Evolutionary conservation across 2,888 invertebrate species (phyloP).

Genomic region (Sinotaia quadrata): DNA sequence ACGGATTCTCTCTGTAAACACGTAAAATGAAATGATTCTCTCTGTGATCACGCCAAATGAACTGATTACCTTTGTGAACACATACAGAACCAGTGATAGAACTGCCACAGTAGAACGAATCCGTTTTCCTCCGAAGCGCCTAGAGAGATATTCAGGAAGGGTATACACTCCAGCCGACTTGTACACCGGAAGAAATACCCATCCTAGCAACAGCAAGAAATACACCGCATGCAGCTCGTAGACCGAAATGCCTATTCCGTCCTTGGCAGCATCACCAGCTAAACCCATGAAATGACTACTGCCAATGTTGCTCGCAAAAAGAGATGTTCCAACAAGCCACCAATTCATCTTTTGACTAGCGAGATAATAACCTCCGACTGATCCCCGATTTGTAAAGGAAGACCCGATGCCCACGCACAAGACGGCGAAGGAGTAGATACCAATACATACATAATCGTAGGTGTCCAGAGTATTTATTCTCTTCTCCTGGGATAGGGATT

Average conservation of each 20-base stretch:
- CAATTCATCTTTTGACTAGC: neutral
- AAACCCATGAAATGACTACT: conserved; percentile 12
- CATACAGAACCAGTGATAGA: conserved; percentile 9
- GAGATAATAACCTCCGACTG: conserved; percentile 6
- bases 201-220: neutral
- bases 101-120: neutral
- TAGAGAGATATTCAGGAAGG: conserved; percentile 6
- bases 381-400: conserved; percentile 3
- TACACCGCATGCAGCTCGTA: conserved; percentile 9
- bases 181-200: conserved; percentile 11
- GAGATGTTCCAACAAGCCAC: conserved; percentile 3
- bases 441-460: too few species aligned
- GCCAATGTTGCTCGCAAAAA: conserved; percentile 22
- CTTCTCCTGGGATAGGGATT: too few species aligned
- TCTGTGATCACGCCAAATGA: too few species aligned
- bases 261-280: neutral
- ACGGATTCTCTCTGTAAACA: too few species aligned
- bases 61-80: conserved; percentile 2
- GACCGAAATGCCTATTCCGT: conserved; percentile 1
- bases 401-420: neutral
- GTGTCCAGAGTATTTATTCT: too few species aligned
- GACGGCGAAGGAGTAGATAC: neutral
- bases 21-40: too few species aligned
- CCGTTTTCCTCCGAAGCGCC: conserved; percentile 4
- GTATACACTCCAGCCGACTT: conserved; percentile 5